Conservation (phyloP, 2,888 invertebrate genomes). For the Fissipunctia ypsillon region DNA sequence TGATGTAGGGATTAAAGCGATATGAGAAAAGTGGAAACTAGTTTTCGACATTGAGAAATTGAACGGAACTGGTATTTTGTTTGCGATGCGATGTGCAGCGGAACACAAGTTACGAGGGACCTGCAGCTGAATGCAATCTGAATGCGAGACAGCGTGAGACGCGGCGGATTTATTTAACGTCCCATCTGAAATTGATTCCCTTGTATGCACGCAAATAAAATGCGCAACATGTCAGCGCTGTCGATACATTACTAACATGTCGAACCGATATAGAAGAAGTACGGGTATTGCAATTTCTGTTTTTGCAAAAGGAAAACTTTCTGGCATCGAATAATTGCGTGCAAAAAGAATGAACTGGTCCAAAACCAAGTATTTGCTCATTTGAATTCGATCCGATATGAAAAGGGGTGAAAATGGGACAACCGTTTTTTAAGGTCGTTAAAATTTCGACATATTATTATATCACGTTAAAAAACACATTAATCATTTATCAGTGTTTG, state of each 20-base stretch:
- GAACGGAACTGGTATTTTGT: conserved; percentile 61
- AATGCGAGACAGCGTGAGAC: conserved; percentile 71
- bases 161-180: conserved; percentile 76
- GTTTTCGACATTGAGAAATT: conserved; percentile 57
- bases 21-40: conserved; percentile 61
- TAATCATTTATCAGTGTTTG: conserved; percentile 73
- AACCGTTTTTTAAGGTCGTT: conserved; percentile 34
- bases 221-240: conserved; percentile 65
- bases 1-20: conserved; percentile 63
- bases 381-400: conserved; percentile 21
- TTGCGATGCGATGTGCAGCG: conserved; percentile 63
- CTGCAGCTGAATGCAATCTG: conserved; percentile 77
- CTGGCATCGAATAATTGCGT: conserved; percentile 11
- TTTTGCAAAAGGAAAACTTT: not conserved
- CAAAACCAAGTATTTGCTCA: conserved; percentile 18
- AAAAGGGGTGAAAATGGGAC: conserved; percentile 11
- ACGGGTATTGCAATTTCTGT: conserved; percentile 12
- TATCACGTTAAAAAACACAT: conserved; percentile 68
- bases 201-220: conserved; percentile 71
- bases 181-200: conserved; percentile 73
- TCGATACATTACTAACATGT: conserved; percentile 52
- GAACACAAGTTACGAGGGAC: conserved; percentile 72
- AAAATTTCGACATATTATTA: conserved; percentile 58
- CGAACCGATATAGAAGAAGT: conserved; percentile 19
- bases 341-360: conserved; percentile 9